These are phyloP conservation scores for Camelus bactrianus DNA, from an alignment of 2,113 vertebrate genomes.

Conservation along the genomic window DNA sequence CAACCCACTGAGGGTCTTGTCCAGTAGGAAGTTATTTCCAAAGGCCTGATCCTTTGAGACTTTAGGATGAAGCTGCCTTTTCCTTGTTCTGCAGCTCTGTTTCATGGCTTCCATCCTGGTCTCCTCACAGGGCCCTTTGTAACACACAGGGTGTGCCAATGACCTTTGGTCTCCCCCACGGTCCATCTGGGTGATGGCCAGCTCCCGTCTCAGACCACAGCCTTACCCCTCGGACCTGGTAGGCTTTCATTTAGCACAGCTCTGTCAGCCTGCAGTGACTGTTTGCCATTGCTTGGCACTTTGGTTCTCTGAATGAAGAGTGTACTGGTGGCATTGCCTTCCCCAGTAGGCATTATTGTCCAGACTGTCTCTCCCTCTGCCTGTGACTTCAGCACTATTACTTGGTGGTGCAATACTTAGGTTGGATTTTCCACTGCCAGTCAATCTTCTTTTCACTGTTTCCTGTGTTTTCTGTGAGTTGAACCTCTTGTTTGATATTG, in stretches of 20 bases:
- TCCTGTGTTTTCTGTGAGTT: not conserved
- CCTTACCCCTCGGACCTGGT: not conserved
- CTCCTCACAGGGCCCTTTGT: not conserved
- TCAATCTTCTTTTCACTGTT: not conserved
- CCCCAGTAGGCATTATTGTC: accelerated
- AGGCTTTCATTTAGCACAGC: not conserved
- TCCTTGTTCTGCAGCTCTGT: not conserved
- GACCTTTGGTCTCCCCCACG: not conserved
- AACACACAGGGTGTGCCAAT: not conserved
- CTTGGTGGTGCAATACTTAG: not conserved
- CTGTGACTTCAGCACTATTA: too few relatives aligned
- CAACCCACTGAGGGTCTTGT: not conserved
- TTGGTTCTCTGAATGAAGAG: not conserved
- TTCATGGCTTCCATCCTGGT: not conserved
- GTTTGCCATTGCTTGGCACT: too few relatives aligned
- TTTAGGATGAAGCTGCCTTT: not conserved
- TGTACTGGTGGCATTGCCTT: not conserved
- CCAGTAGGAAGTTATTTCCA: not conserved
- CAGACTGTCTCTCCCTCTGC: not conserved
- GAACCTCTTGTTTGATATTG: not conserved
- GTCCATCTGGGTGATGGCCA: not conserved
- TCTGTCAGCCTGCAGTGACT: not conserved
- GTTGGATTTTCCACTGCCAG: not conserved
- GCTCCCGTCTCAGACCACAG: not conserved
- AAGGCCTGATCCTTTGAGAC: not conserved